phyloP scores from a whole-genome alignment of 2,113 vertebrate genomes.

The Spermophilus dauricus region DNA sequence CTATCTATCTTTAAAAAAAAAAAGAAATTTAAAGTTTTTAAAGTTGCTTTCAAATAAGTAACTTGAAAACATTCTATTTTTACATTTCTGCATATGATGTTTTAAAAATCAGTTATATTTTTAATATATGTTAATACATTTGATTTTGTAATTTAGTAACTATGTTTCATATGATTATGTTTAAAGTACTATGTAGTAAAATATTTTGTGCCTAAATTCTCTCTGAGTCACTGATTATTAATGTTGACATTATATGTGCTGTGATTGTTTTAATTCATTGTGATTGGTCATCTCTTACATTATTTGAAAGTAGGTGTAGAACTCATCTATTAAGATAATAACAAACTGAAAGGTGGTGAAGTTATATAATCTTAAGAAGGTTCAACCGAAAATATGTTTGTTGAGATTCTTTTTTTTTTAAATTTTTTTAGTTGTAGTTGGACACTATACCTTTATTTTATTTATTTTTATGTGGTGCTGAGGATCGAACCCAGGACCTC shows the following conservation, averaged over 20 bases:
- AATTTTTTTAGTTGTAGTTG: too few species aligned
- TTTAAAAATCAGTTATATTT: background rate
- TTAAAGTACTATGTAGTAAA: background rate
- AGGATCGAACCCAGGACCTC: too few species aligned
- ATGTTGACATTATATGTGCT: background rate
- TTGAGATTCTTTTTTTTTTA: too few species aligned
- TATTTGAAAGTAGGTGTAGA: background rate
- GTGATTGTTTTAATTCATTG: background rate
- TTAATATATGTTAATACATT: background rate
- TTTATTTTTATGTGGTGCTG: too few species aligned
- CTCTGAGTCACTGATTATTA: background rate
- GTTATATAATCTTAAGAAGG: background rate
- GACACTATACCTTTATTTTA: too few species aligned
- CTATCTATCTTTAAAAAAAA: too few species aligned
- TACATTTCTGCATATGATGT: background rate
- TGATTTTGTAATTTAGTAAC: background rate
- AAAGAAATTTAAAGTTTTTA: background rate
- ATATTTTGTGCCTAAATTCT: background rate
- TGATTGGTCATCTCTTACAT: background rate
- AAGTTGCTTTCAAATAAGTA: background rate
- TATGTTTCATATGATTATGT: background rate
- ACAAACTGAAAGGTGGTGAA: background rate
- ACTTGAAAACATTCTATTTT: background rate
- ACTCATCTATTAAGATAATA: background rate
- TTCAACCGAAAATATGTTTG: background rate